Base-by-base conservation (phyloP, 2,797 vertebrate species). In the Paedocypris micromegethes region DNA sequence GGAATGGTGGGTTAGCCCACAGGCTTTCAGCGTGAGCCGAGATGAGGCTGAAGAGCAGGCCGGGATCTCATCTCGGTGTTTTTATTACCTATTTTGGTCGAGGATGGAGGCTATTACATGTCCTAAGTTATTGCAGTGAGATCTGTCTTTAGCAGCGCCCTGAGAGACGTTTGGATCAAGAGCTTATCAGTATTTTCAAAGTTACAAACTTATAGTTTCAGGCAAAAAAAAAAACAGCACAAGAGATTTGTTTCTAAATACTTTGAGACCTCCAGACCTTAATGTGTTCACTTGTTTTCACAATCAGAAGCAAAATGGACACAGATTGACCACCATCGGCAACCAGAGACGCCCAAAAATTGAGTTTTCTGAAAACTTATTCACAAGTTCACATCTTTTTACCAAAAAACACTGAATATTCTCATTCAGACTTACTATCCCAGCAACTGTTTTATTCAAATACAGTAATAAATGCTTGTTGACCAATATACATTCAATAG, bases 21-120 rank as follows among this genome's bases (percentile, higher is more conserved):
- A 23, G 23, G 23, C 23, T 23, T 23, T 23, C 23, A 23, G 23
- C 23, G 23, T 23, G 23, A 23, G 23, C 23, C 23, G 23, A 23
- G 23, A 23, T 23, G 23, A 23, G 79, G 80, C 80, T 82, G 75
- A 72, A 82, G 63, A 77, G 54, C 63, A 72, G 72, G 75, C 5
- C 58, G 7, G n/a, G 46, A 81, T 73, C 23, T 23, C 23, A 23
- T 23, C 23, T 23, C 23, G 1, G 1, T 23, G 23, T 23, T 23
- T 55, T 38, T 55, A 71, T 70, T 76, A 72, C 77, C 77, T 83
- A 74, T 77, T 76, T 75, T 63, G 76, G 78, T 74, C 85, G 66
- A 81, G 60, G 69, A 78, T 73, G 77, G 63, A 71, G 44, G 54
- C 44, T 61, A 71, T 72, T 49, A 64, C 57, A 68, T 64, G 47